Evolutionary conservation across 1,140 invertebrate species (phyloP).

Genomic region (Forficula auricularia): DNA sequence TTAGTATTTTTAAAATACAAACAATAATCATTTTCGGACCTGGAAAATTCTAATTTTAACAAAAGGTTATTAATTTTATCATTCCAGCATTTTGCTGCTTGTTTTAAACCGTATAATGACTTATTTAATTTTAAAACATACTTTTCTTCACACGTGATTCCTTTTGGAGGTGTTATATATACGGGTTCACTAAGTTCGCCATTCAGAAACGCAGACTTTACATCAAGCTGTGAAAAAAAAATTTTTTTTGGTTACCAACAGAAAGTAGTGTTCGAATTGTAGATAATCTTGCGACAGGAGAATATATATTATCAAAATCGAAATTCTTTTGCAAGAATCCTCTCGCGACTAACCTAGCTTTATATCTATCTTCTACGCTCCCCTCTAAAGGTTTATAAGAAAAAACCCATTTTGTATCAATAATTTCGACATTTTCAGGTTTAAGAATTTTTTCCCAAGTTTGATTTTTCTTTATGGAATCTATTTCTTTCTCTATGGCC

Average conservation of each 20-base stretch:
- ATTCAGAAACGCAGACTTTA: not conserved
- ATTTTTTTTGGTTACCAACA: not conserved
- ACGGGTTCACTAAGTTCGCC: not conserved
- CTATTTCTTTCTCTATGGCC: not conserved
- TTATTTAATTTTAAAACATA: slow-evolving; percentile 5
- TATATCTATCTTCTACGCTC: not conserved
- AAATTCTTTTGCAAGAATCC: not conserved
- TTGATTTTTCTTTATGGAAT: not conserved
- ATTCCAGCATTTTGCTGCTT: slow-evolving; percentile 10
- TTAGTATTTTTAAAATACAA: slow-evolving; percentile 2
- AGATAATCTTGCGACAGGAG: not conserved
- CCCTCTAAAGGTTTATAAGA: not conserved
- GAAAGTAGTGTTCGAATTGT: not conserved
- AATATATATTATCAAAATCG: not conserved
- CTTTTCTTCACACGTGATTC: slow-evolving; percentile 16
- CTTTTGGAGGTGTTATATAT: not conserved
- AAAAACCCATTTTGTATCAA: slow-evolving; percentile 1
- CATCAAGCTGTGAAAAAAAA: not conserved
- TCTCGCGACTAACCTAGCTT: not conserved
- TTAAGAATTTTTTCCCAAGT: not conserved
- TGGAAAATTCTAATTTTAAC: slow-evolving; percentile 1
- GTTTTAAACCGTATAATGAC: slow-evolving; percentile 10
- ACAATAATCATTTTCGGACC: slow-evolving; percentile 10
- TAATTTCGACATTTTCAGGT: not conserved
- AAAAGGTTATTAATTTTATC: slow-evolving; percentile 8